These are phyloP conservation scores for Xestia ashworthii DNA, from an alignment of 2,888 invertebrate species.

Conservation along the genomic window DNA sequence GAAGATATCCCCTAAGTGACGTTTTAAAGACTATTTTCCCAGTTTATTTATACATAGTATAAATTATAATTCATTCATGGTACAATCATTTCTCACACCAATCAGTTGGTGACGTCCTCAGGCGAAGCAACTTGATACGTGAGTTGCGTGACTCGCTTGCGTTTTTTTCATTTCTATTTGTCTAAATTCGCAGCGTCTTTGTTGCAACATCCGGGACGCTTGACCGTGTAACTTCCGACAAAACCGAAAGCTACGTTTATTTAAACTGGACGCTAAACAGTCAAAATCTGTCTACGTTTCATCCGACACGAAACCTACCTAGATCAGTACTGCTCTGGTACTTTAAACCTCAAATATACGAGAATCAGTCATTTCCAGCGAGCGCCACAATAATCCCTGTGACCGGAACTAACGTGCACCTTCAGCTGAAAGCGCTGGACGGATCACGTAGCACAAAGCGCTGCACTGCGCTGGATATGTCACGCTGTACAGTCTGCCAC, in stretches of 20 bases:
- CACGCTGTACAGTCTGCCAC: conserved; percentile 17
- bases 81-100: no score
- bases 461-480: neutral
- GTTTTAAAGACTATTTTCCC: no score
- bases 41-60: no score
- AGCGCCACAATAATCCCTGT: conserved; percentile 23
- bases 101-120: no score
- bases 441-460: conserved; percentile 40
- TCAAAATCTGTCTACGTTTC: neutral
- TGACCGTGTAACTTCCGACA: no score
- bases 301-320: neutral
- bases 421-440: conserved; percentile 33
- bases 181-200: neutral
- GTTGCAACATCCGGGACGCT: neutral
- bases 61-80: no score
- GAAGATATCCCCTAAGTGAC: no score
- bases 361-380: conserved; percentile 21
- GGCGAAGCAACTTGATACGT: neutral
- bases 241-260: neutral
- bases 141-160: no score
- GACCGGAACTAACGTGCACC: conserved; percentile 32
- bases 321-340: neutral
- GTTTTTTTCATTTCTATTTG: neutral
- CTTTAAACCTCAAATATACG: conserved; percentile 27
- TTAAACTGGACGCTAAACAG: neutral